These are phyloP conservation scores for Portunus trituberculatus DNA, from an alignment of 1,140 invertebrate genomes.

Conservation along the genomic window DNA sequence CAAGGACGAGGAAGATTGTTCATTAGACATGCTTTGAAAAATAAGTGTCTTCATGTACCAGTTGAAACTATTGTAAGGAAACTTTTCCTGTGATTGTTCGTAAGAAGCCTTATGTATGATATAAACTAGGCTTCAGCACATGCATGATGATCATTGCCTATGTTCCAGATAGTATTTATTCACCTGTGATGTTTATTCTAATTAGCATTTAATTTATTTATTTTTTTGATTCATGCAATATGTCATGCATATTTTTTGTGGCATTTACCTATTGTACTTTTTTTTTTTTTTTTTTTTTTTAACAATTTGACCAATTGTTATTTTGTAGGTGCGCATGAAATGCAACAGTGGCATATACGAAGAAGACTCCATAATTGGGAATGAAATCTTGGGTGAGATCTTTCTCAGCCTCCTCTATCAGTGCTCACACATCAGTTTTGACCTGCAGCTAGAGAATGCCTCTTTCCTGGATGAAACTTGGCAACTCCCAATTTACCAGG, in stretches of 20 bases:
- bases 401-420: constrained; percentile 83
- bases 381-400: constrained; percentile 84
- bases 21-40: constrained; percentile 82
- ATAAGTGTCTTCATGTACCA: constrained; percentile 83
- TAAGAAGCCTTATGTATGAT: not conserved
- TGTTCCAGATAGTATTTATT: not conserved
- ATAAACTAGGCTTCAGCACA: not conserved
- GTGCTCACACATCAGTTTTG: constrained; percentile 82
- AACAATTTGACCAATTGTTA: constrained; percentile 72
- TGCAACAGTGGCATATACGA: constrained; percentile 77
- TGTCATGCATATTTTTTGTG: too few species aligned
- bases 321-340: constrained; percentile 67
- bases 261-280: not conserved
- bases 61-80: constrained; percentile 82
- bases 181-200: too few species aligned
- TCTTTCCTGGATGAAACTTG: constrained; percentile 84
- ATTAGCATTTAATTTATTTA: too few species aligned
- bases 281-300: constrained; percentile 9
- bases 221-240: too few species aligned
- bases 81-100: not conserved
- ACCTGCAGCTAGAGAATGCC: constrained; percentile 82
- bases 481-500: constrained; percentile 81
- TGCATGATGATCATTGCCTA: not conserved
- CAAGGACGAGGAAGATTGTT: constrained; percentile 83
- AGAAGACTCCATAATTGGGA: constrained; percentile 81